Percentiles rank a stretch among this genome's conserved stretches.
These are phyloP conservation scores for Glyphotaelius pellucidus DNA, from an alignment of 2,888 invertebrate genomes.

Conservation along the genomic window DNA sequence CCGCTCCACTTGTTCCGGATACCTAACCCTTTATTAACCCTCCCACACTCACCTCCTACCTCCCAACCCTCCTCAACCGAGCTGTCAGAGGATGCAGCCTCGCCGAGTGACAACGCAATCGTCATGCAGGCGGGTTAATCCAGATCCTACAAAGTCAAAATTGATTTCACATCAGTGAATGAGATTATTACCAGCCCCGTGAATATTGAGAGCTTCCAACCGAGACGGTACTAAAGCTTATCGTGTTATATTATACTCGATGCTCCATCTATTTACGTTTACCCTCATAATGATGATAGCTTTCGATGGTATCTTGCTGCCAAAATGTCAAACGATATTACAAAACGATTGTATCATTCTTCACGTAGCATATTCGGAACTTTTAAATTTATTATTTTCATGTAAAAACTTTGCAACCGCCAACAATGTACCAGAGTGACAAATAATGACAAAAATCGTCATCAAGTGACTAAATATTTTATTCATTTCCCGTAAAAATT, in stretches of 20 bases:
- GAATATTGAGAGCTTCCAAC: not conserved
- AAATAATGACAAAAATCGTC: not conserved
- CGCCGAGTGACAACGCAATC: not conserved
- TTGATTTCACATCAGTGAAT: not conserved
- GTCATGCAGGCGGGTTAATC: not conserved
- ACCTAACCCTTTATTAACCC: not conserved
- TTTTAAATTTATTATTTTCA: not conserved
- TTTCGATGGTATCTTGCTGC: not conserved
- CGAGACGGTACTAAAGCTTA: not conserved
- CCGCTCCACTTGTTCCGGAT: not conserved
- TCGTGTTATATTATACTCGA: not conserved
- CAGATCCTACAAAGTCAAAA: not conserved
- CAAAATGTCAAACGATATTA: not conserved
- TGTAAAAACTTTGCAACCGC: not conserved
- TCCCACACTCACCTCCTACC: not conserved
- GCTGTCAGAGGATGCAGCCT: not conserved
- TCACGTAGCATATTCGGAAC: not conserved
- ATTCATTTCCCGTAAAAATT: not conserved
- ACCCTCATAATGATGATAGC: not conserved
- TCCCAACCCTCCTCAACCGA: not conserved
- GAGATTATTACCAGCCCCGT: not conserved
- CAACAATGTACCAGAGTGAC: not conserved
- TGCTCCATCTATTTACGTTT: not conserved
- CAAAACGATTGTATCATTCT: not conserved
- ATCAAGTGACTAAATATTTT: not conserved